These are phyloP conservation scores for Lochmaea capreae DNA, from an alignment of 2,888 invertebrate species.

Conservation along the genomic window DNA sequence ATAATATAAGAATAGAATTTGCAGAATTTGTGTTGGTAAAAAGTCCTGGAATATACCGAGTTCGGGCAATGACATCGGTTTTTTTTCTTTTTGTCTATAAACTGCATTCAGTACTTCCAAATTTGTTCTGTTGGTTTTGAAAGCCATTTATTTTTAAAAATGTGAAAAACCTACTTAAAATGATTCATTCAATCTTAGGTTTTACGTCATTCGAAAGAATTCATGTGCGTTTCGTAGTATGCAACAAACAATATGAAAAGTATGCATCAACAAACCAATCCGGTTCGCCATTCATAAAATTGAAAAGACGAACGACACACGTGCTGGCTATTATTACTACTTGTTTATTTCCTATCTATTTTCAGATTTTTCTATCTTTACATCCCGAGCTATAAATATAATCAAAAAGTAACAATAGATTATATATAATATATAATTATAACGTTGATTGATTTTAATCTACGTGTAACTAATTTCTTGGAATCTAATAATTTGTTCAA, in stretches of 20 bases:
- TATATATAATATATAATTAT: no score
- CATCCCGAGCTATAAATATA: neutral
- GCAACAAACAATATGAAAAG: constrained; percentile 4
- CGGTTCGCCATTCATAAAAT: constrained; percentile 24
- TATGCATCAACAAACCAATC: constrained; percentile 19
- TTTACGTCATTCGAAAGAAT: constrained; percentile 24
- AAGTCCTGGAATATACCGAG: no score
- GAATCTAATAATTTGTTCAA: no score
- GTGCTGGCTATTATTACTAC: constrained; percentile 23
- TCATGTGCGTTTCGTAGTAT: constrained; percentile 17
- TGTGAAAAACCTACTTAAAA: neutral
- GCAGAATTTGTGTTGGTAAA: no score
- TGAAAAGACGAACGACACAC: constrained; percentile 20
- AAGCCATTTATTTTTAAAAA: neutral
- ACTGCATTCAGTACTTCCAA: neutral
- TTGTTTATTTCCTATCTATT: constrained; percentile 25
- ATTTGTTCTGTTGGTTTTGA: neutral
- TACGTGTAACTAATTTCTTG: no score
- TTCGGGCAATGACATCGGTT: no score
- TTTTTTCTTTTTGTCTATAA: no score
- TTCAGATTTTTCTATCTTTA: constrained; percentile 12
- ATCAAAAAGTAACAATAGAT: neutral
- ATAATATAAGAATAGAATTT: no score
- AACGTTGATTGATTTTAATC: no score
- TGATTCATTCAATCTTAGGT: constrained; percentile 16